Evolutionary conservation across 2,797 vertebrate genomes (phyloP).

Genomic region (Spea hammondii): DNA sequence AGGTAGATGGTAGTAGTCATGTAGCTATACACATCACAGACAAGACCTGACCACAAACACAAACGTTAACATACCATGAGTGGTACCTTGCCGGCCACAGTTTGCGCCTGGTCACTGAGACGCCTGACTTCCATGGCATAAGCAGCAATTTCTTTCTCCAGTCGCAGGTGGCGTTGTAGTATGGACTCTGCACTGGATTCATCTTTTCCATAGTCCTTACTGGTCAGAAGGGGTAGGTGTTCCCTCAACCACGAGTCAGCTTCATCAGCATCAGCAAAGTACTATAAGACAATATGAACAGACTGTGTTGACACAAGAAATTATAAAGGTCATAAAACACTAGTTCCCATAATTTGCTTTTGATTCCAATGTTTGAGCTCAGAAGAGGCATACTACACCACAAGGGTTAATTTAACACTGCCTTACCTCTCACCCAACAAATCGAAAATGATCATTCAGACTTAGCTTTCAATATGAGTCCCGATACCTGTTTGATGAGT

Average conservation of each 20-base stretch:
- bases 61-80: constrained; percentile 65
- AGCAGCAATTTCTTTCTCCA: constrained; percentile 73
- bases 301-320: too few relatives aligned
- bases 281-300: constrained; percentile 63
- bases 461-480: too few relatives aligned
- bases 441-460: background rate
- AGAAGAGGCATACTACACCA: too few relatives aligned
- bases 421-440: too few relatives aligned
- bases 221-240: constrained; percentile 70
- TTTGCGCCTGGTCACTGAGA: constrained; percentile 73
- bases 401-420: too few relatives aligned
- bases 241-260: constrained; percentile 78
- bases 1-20: too few relatives aligned
- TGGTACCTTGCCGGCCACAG: constrained; percentile 64
- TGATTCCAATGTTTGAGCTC: too few relatives aligned
- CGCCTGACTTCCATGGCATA: constrained; percentile 72
- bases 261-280: constrained; percentile 76
- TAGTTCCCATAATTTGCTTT: too few relatives aligned
- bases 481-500: constrained; percentile 75
- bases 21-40: too few relatives aligned
- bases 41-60: too few relatives aligned
- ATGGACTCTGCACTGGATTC: constrained; percentile 68
- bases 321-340: too few relatives aligned
- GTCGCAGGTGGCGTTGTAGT: constrained; percentile 73
- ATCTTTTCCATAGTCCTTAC: constrained; percentile 74